Base-by-base conservation (phyloP, 2,888 invertebrate species). In the Coecobrya sp. region DNA sequence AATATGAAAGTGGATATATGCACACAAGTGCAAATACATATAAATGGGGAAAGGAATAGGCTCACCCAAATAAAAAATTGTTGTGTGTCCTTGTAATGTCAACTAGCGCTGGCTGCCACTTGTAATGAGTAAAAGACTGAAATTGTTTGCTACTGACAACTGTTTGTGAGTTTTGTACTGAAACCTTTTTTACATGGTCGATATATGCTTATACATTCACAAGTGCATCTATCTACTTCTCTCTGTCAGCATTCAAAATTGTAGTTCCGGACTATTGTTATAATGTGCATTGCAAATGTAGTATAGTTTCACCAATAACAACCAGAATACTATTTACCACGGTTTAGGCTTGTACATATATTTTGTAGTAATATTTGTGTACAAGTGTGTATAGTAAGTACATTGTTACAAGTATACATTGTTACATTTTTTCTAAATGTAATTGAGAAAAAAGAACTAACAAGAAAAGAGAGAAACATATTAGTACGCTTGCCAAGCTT, bases 11-110 rank as follows among this genome's bases (percentile, higher is more conserved):
- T n/a, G 16, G 3, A n/a, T 55, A 49, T 49, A 49, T 49, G 5
- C 49, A 13, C n/a, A n/a, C n/a, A n/a, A n/a, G n/a, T n/a, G n/a
- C n/a, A n/a, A n/a, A n/a, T n/a, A n/a, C n/a, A n/a, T n/a, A n/a
- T n/a, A 49, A 10, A 49, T 49, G 49, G n/a, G 55, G 4, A 7
- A 3, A 45, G 19, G 73, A 11, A 22, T 45, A 10, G 19, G 27
- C 45, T 73, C 73, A 73, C 45, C 45, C 73, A 82, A 11, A 36
- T 62, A 36, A 11, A 52, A 27, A 52, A 4, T 45, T 42, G 59
- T 84, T 30, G 16, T 68, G 62, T 13, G 85, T 68, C 85, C 85
- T 85, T 85, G 68, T 68, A 68, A 85, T 68, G 68, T 85, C 85
- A 85, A 65, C 62, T 68, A 25, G 42, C 27, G 65, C 27, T 62